Percentiles rank a stretch among this genome's conserved stretches.
These are phyloP conservation scores for Pteronotus mesoamericanus DNA, from an alignment of 2,797 vertebrate genomes.

Conservation along the genomic window DNA sequence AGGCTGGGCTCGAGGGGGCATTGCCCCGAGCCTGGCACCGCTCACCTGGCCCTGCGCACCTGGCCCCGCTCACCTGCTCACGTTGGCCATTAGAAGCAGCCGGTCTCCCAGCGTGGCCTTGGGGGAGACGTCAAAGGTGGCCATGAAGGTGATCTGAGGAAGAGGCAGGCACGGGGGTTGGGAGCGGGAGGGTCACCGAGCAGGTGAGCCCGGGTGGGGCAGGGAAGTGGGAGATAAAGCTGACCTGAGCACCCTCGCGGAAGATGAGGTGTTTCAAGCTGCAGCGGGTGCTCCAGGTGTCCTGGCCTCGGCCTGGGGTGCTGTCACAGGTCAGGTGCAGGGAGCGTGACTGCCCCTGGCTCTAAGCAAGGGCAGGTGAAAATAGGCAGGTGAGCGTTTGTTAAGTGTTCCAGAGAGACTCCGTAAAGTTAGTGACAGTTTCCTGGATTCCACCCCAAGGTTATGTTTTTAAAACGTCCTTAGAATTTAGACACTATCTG, in stretches of 20 bases:
- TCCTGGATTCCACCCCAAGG: neutral
- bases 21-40: neutral
- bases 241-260: slow-evolving; percentile 75
- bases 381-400: neutral
- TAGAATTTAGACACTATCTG: neutral
- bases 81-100: slow-evolving; percentile 80
- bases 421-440: neutral
- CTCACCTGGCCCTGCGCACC: no score
- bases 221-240: accelerated
- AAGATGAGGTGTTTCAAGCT: slow-evolving; percentile 81
- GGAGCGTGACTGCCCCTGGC: neutral
- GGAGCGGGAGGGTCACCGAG: neutral
- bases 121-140: slow-evolving; percentile 82
- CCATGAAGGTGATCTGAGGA: slow-evolving; percentile 80
- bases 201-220: neutral
- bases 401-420: neutral
- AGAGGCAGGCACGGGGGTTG: neutral
- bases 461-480: neutral
- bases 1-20: accelerated
- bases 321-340: slow-evolving; percentile 49
- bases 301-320: neutral
- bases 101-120: slow-evolving; percentile 72
- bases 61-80: slow-evolving; percentile 84
- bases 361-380: neutral
- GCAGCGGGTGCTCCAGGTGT: slow-evolving; percentile 75